These are phyloP conservation scores for Periophthalmus magnuspinnatus DNA, from an alignment of 2,797 vertebrate genomes.

Conservation along the genomic window DNA sequence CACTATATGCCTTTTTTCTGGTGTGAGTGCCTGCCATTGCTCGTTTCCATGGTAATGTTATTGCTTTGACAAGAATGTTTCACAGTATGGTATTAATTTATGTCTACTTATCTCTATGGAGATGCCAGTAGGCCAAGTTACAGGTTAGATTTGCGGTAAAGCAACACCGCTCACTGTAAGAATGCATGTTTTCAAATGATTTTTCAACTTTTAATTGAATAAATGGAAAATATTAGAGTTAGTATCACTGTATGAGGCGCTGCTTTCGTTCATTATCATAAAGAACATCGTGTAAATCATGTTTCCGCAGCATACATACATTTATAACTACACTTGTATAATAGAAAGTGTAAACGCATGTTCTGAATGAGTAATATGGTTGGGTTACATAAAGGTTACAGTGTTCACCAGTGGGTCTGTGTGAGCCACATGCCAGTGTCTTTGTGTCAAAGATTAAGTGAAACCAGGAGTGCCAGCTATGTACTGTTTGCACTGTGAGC, in stretches of 20 bases:
- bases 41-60: too few species aligned
- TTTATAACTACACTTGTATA: not conserved
- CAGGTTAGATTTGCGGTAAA: too few species aligned
- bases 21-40: too few species aligned
- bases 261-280: not conserved
- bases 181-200: too few species aligned
- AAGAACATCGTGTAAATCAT: not conserved
- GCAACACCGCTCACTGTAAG: too few species aligned
- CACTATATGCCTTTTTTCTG: not conserved
- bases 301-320: not conserved
- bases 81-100: too few species aligned
- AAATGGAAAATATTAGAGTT: not conserved
- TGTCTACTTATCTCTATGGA: too few species aligned
- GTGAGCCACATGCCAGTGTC: slow-evolving; percentile 73
- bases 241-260: not conserved
- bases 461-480: slow-evolving; percentile 75
- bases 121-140: too few species aligned
- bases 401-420: not conserved
- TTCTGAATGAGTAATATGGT: slow-evolving; percentile 7
- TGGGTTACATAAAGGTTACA: slow-evolving; percentile 2
- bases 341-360: not conserved
- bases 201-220: too few species aligned
- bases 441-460: slow-evolving; percentile 81
- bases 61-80: too few species aligned
- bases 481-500: slow-evolving; percentile 73